Base-by-base conservation (phyloP, 2,113 vertebrate species). In the Rhineura floridana region DNA sequence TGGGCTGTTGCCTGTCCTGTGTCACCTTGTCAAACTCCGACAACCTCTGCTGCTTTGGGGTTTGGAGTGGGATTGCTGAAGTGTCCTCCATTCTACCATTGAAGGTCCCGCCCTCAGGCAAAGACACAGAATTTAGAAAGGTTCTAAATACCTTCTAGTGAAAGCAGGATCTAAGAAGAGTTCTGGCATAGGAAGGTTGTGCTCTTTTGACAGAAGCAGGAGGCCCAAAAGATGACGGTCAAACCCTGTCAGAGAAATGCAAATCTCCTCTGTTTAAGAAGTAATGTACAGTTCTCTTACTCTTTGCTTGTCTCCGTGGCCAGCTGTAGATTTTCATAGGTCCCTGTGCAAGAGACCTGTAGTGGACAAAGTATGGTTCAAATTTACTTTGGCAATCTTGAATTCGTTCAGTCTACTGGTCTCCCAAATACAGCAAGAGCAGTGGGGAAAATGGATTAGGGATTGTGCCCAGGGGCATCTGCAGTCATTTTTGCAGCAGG, bases 181-280 rank as follows among this genome's bases (percentile, higher is more conserved):
- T 1, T 99, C 98, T 72, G 98, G 99, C 86, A 96, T 95, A 39
- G 98, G 97, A 83, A 96, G 95, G 48, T 97, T 98, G 81, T 98
- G 97, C 87, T 99, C 98, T 92, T 97, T 98, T 85, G 98, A 98
- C 72, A 97, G 96, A 42, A 99, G 97, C 55, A 96, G 97, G 55
- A 99, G 96, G 67, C 98, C 99, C 81, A 99, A 93, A 44, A 99
- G 97, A 92, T 99, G 98, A 84, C 99, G 97, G 94, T 99, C 99
- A 97, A 99, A 98, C 82, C 99, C 99, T 99, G 94, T 42, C 39
- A 86, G 91, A 85, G 11, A 94, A 95, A 94, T 3, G 85, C 70
- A 93, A 94, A 80, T 91, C 8, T 42, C 28, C 33, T 92, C 50
- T 39, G 23, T 36, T 67, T 65, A 13, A 50, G 10, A 69, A n/a